A percentile compares a stretch with the other conserved stretches of the same genome.
Evolutionary conservation across 2,113 vertebrate genomes (phyloP).

Genomic region (Merops nubicus): DNA sequence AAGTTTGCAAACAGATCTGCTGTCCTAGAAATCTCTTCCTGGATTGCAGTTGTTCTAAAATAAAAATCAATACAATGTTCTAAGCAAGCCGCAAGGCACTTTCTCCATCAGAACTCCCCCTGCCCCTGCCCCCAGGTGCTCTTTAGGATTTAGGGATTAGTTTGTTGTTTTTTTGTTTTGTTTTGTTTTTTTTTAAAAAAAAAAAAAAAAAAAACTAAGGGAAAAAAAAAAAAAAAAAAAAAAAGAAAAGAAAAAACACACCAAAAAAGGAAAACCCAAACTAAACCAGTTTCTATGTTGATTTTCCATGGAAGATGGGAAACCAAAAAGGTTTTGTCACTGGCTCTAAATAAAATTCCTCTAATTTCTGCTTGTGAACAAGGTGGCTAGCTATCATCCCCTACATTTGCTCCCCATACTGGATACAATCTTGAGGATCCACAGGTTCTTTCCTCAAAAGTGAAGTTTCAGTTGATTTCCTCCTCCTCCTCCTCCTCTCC

Average conservation of each 20-base stretch:
- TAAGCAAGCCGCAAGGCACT: not conserved
- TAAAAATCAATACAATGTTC: not conserved
- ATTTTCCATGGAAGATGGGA: not conserved
- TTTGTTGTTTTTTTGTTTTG: too few relatives aligned
- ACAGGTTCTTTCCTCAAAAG: not conserved
- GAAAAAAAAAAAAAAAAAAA: too few relatives aligned
- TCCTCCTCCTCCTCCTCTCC: not conserved
- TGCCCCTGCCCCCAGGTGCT: not conserved
- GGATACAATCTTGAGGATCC: not conserved
- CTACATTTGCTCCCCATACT: too few relatives aligned
- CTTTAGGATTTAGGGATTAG: not conserved
- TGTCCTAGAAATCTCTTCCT: not conserved
- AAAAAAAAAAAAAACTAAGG: too few relatives aligned
- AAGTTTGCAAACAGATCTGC: conserved; percentile 19
- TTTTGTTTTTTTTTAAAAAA: too few relatives aligned
- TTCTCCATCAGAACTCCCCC: not conserved
- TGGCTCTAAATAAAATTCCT: not conserved
- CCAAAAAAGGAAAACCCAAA: too few relatives aligned
- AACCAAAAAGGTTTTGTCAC: not conserved
- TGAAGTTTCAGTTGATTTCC: not conserved
- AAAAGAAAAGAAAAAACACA: too few relatives aligned
- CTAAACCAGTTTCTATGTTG: not conserved
- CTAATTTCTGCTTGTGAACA: not conserved
- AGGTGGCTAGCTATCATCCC: not conserved
- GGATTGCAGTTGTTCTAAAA: not conserved